Conservation (phyloP, 2,797 vertebrate species). For the Scleropages formosus region DNA sequence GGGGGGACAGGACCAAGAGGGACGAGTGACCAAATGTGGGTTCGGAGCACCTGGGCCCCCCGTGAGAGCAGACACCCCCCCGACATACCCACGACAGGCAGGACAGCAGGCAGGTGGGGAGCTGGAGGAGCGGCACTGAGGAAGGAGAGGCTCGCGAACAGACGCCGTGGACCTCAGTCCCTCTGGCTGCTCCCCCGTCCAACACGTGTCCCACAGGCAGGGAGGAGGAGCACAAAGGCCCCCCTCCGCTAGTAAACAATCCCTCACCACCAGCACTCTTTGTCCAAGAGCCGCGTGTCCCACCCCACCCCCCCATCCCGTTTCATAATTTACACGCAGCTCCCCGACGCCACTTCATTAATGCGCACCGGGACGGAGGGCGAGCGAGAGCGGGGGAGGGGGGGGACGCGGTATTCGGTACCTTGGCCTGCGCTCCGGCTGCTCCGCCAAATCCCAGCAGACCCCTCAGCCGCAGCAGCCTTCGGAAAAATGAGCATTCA, state of each 20-base stretch:
- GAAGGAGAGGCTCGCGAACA: background rate
- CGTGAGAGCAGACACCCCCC: background rate
- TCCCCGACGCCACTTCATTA: conserved; percentile 53
- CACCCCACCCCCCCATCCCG: conserved; percentile 73
- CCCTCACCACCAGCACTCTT: conserved; percentile 61
- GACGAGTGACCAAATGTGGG: background rate
- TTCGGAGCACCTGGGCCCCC: too few relatives aligned
- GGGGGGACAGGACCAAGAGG: background rate
- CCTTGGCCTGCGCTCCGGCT: conserved; percentile 65
- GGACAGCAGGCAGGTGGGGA: background rate
- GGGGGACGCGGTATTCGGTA: conserved; percentile 58
- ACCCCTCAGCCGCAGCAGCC: conserved; percentile 71
- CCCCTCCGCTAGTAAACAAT: conserved; percentile 68
- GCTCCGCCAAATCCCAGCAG: conserved; percentile 68
- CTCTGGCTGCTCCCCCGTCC: background rate
- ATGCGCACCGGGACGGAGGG: conserved; percentile 36
- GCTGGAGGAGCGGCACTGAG: background rate
- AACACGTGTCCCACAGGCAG: conserved; percentile 1
- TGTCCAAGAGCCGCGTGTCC: conserved; percentile 66
- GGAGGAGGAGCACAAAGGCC: background rate
- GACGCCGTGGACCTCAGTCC: background rate
- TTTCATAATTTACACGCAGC: conserved; percentile 63
- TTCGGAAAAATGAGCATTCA: conserved; percentile 85
- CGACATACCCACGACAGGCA: background rate
- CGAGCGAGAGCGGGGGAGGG: conserved; percentile 2